These are phyloP conservation scores for Sphaerophoria taeniata DNA, from an alignment of 2,888 invertebrate species.

Conservation along the genomic window DNA sequence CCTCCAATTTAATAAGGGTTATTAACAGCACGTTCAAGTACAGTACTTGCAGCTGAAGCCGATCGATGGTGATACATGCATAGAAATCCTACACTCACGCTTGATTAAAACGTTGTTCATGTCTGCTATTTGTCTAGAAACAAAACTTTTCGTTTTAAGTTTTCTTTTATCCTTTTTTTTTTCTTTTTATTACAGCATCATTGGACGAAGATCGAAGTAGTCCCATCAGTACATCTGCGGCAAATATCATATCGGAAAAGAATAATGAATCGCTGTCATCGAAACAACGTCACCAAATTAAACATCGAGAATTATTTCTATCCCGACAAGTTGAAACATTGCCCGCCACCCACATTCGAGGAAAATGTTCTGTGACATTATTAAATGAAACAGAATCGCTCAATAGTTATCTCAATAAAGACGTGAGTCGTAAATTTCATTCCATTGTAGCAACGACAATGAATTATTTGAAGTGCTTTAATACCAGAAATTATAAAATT, in stretches of 20 bases:
- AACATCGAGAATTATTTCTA: conserved; percentile 98
- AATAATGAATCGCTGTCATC: conserved; percentile 87
- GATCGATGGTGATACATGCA: no score
- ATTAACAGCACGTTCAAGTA: no score
- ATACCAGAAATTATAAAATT: not conserved
- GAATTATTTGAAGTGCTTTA: conserved; percentile 40
- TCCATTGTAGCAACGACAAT: conserved; percentile 57
- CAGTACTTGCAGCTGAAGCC: no score
- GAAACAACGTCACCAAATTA: conserved; percentile 97
- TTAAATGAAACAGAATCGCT: conserved; percentile 99
- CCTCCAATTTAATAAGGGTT: no score
- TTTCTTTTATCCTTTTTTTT: conserved; percentile 1
- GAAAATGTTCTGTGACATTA: conserved; percentile 99
- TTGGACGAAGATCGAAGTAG: conserved; percentile 87
- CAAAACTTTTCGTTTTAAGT: not conserved
- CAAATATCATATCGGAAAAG: conserved; percentile 79
- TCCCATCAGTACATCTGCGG: conserved; percentile 79
- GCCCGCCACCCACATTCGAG: conserved; percentile 99
- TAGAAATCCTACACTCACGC: no score
- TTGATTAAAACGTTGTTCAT: no score
- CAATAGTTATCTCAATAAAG: conserved; percentile 97
- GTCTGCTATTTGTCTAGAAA: no score
- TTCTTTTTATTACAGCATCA: conserved; percentile 84
- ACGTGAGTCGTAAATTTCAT: conserved; percentile 86
- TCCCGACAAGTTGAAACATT: conserved; percentile 98